Evolutionary conservation across 2,797 vertebrate genomes (phyloP).

Genomic region (Rhinophrynus dorsalis): DNA sequence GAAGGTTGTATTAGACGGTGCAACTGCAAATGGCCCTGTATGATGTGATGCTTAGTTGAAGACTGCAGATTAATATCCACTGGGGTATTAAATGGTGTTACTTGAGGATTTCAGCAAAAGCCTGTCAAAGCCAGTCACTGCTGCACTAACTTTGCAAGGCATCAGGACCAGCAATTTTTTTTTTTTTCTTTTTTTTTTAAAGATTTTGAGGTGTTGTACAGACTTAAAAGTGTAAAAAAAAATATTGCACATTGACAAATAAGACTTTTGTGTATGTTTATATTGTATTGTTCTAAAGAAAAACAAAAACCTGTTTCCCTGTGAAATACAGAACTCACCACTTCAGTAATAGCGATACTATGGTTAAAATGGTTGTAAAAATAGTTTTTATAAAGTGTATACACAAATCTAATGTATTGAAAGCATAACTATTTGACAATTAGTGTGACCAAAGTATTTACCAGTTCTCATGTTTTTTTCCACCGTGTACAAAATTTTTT

Average conservation of each 20-base stretch:
- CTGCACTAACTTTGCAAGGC: conserved; percentile 80
- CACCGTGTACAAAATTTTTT: conserved; percentile 76
- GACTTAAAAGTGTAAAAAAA: conserved; percentile 82
- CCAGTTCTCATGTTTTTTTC: conserved; percentile 76
- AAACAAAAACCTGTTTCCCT: conserved; percentile 81
- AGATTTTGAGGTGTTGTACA: conserved; percentile 91
- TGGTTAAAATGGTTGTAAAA: conserved; percentile 97
- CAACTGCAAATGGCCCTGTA: conserved; percentile 86
- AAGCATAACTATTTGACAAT: conserved; percentile 77
- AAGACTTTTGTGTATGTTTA: conserved; percentile 92
- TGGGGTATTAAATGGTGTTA: conserved; percentile 60
- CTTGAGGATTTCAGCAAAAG: conserved; percentile 69
- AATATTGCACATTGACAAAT: conserved; percentile 84
- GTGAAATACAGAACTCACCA: conserved; percentile 85
- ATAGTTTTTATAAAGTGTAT: conserved; percentile 99
- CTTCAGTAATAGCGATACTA: conserved; percentile 89
- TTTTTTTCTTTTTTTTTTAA: conserved; percentile 60
- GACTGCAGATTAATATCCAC: conserved; percentile 70
- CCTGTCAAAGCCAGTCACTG: conserved; percentile 69
- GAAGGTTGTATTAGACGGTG: conserved; percentile 70
- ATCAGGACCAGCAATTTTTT: conserved; percentile 97
- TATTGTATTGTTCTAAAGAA: conserved; percentile 86
- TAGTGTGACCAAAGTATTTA: conserved; percentile 84
- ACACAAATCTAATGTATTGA: conserved; percentile 85
- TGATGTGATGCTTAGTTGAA: conserved; percentile 78